Conservation (phyloP, 2,113 vertebrate species). For the Gracilinanus agilis region DNA sequence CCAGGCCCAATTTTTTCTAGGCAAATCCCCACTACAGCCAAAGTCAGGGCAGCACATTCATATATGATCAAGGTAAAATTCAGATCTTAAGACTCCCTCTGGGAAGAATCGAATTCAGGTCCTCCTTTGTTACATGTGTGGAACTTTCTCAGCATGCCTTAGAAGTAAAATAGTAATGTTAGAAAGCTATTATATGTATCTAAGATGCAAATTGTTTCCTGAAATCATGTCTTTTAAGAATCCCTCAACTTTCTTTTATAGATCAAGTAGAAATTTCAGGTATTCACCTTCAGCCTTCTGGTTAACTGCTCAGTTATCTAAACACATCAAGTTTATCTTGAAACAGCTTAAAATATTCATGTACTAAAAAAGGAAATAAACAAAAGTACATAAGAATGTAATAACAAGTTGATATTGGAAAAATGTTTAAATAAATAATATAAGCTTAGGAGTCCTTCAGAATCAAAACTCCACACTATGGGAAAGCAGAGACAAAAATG, state of each 20-base stretch:
- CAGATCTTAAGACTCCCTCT: not conserved
- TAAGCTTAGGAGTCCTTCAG: conserved; percentile 68
- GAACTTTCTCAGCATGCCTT: not conserved
- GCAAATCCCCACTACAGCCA: conserved; percentile 28
- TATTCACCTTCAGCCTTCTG: conserved; percentile 29
- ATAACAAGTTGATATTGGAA: conserved; percentile 79
- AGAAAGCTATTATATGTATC: not conserved
- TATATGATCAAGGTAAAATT: conserved; percentile 50
- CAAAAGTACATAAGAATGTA: conserved; percentile 32
- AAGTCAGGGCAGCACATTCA: conserved; percentile 47
- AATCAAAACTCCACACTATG: conserved; percentile 77
- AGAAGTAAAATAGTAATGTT: not conserved
- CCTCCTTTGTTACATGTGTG: not conserved
- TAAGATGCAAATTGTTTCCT: conserved; percentile 19
- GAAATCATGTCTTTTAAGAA: not conserved
- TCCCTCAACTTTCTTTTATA: not conserved
- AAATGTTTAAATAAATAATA: conserved; percentile 82
- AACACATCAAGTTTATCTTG: conserved; percentile 55
- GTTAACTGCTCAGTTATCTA: conserved; percentile 53
- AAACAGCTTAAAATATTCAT: conserved; percentile 66
- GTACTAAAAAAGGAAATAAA: conserved; percentile 66
- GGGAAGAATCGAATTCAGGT: conserved; percentile 12
- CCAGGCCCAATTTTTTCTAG: not conserved
- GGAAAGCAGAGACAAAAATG: conserved; percentile 76
- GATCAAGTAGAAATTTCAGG: conserved; percentile 17